Evolutionary conservation across 1,140 invertebrate genomes (phyloP), one percentile per base, ranked within the genome.

Genomic region (Drosophila erecta): DNA sequence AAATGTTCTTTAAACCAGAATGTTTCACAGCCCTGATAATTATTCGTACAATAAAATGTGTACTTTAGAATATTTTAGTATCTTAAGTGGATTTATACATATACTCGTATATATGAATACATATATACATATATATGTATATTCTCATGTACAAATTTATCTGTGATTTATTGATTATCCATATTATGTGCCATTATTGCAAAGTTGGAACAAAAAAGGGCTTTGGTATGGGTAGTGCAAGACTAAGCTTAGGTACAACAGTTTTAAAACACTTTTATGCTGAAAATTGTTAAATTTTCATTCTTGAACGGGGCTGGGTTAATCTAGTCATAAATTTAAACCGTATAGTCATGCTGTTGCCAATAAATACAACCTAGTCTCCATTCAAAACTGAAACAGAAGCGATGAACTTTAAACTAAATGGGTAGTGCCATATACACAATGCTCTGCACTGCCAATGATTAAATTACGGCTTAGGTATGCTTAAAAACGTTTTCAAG

Each of bases 351-450:
- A 86, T 86, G 78, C 78, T 69, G 15, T 58, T 38, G 83, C 83
- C 81, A 81, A 87, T 86, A 57, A 84, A 61, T 24, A 62, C 64
- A 66, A 38, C 50, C 30, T 57, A 47, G 44, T 47, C 61, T 57
- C 57, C 75, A 86, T 87, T 86, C 81, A 86, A 87, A 86, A 83
- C 61, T 67, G 78, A 83, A 69, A 86, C 65, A 55, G 49, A 86
- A 81, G 75, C 83, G 38, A 59, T 76, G 78, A 86, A 67, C 58
- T 57, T 51, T 74, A 60, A 87, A 84, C 76, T 83, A 54, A 84
- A 87, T 57, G 51, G 15, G 60, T 76, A 79, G 81, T 86, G 81
- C 81, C 46, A 76, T 87, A 62, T 49, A 69, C 61, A 56, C 55
- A 76, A 76, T 75, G 66, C 46, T 80, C 50, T 49, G 56, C 50